A percentile compares a stretch with the other conserved stretches of the same genome.
Conservation (phyloP, 2,113 vertebrate species). For the Peromyscus californicus region DNA sequence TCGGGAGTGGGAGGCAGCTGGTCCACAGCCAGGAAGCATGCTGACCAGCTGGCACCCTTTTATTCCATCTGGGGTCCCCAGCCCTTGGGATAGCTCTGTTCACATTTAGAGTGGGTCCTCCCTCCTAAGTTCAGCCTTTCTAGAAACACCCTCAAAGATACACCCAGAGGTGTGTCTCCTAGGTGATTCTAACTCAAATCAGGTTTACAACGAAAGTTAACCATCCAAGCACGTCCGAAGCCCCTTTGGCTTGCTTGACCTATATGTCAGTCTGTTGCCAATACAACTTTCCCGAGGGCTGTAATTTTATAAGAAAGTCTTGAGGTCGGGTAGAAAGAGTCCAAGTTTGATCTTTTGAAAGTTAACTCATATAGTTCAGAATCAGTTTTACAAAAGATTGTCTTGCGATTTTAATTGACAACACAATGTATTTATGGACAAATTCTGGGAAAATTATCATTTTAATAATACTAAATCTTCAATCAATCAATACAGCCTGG, state of each 20-base stretch:
- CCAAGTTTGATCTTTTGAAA: constrained; percentile 25
- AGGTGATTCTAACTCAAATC: neutral
- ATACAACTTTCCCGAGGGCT: neutral
- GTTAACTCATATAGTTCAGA: neutral
- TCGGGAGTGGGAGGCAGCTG: neutral
- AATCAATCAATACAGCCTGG: neutral
- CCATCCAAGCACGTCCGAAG: neutral
- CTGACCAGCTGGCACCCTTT: neutral
- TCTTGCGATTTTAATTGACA: constrained; percentile 4
- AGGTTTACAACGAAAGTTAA: neutral
- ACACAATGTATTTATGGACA: neutral
- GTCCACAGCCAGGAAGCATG: neutral
- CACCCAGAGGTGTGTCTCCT: neutral
- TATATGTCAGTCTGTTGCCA: neutral
- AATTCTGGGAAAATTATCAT: neutral
- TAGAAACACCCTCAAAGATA: neutral
- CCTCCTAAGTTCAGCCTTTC: neutral
- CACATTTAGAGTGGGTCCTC: neutral
- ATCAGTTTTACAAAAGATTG: constrained; percentile 12
- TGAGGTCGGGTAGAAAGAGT: constrained; percentile 18
- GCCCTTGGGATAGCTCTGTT: neutral
- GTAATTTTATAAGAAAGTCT: neutral
- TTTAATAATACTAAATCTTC: constrained; percentile 11
- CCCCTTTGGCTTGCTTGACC: neutral
- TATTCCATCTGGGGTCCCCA: neutral